These are phyloP conservation scores for Malurus splendens DNA, from an alignment of 2,797 vertebrate genomes.

Conservation along the genomic window DNA sequence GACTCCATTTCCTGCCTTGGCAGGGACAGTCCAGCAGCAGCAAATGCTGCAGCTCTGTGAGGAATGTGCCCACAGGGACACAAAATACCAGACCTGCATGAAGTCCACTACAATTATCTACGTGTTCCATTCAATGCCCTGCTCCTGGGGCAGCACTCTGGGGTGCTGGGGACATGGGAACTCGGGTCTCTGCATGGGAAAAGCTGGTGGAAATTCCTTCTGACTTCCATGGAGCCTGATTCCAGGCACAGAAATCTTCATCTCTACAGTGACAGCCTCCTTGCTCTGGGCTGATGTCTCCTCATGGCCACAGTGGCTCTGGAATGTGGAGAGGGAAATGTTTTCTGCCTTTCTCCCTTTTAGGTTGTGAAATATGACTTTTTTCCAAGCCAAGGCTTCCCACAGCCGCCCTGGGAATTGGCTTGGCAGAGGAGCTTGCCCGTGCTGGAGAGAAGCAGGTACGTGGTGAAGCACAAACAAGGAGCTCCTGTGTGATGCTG, in stretches of 20 bases:
- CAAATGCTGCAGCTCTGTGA: accelerated
- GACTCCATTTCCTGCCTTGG: not conserved
- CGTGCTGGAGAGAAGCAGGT: not conserved
- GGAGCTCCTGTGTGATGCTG: not conserved
- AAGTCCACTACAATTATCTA: accelerated
- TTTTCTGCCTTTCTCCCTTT: not conserved
- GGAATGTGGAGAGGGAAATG: not conserved
- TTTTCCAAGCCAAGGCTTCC: not conserved
- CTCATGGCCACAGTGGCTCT: not conserved
- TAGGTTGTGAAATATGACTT: not conserved
- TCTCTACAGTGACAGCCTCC: not conserved
- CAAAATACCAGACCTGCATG: accelerated
- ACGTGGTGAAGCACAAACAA: not conserved
- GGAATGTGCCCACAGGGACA: not conserved
- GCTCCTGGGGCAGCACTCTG: not conserved
- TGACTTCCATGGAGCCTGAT: accelerated
- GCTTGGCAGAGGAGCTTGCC: not conserved
- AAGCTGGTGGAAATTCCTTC: not conserved
- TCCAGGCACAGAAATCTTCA: not conserved
- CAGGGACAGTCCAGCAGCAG: not conserved
- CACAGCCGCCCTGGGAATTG: not conserved
- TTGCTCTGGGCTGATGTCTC: not conserved
- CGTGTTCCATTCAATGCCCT: accelerated
- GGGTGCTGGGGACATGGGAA: not conserved
- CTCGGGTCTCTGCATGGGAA: not conserved